Conservation (phyloP, 92 coral and sea anemone species). For the Parazoanthus swiftii region DNA sequence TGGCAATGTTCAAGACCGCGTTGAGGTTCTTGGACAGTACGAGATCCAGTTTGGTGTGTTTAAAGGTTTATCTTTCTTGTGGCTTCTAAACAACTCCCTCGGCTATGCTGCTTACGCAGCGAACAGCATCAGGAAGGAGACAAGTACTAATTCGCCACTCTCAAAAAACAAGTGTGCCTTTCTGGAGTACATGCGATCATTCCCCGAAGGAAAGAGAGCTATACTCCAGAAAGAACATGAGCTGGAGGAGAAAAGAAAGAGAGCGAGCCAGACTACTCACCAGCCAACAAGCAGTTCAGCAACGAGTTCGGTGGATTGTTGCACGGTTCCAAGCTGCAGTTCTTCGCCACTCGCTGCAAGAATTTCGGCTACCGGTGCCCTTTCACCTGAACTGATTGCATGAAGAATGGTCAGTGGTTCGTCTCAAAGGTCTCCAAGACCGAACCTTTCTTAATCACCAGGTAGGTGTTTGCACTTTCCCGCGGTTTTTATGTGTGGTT, state of each 20-base stretch:
- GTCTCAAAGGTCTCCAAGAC: background rate
- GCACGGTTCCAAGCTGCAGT: too few relatives aligned
- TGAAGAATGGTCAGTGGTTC: background rate
- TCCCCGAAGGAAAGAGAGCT: background rate
- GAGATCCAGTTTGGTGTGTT: background rate
- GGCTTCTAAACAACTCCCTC: background rate
- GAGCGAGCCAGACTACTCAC: background rate
- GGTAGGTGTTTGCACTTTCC: background rate
- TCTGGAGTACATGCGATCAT: background rate
- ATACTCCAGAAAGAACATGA: background rate
- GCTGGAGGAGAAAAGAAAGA: background rate
- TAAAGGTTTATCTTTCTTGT: background rate
- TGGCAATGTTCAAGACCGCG: background rate
- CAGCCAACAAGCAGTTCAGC: background rate
- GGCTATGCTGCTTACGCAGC: background rate
- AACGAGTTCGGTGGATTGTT: background rate
- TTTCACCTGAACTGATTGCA: background rate
- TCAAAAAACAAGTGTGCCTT: background rate
- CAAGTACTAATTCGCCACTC: too few relatives aligned
- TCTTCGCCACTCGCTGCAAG: too few relatives aligned
- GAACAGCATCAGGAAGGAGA: background rate
- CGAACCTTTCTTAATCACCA: background rate
- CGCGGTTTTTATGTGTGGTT: too few relatives aligned
- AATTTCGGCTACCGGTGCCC: background rate
- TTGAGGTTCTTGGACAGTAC: background rate